Evolutionary conservation across 2,888 invertebrate genomes (phyloP).

Genomic region (Apamea epomidion): DNA sequence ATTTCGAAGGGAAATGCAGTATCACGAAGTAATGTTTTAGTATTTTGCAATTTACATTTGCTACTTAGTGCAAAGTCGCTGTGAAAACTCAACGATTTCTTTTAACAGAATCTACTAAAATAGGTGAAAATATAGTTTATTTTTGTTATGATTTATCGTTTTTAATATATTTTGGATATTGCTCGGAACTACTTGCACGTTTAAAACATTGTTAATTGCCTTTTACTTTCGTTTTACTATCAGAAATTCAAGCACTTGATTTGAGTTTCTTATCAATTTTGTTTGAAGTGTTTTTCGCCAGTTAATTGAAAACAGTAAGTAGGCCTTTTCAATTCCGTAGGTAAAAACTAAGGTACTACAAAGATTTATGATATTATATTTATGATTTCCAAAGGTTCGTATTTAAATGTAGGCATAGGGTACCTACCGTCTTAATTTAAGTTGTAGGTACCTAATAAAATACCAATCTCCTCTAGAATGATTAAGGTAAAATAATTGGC

Average conservation of each 20-base stretch:
- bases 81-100: not conserved
- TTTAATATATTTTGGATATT: not conserved
- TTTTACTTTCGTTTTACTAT: not conserved
- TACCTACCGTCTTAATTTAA: not conserved
- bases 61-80: not conserved
- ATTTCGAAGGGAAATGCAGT: not conserved
- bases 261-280: not conserved
- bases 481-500: not conserved
- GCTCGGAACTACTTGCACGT: not conserved
- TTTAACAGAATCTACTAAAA: not conserved
- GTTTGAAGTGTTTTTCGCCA: not conserved
- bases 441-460: not conserved
- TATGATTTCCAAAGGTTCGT: not conserved
- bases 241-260: not conserved
- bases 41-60: not conserved
- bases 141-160: not conserved
- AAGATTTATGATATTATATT: not conserved
- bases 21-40: not conserved
- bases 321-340: not conserved
- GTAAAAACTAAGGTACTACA: not conserved
- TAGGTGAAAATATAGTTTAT: not conserved
- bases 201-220: not conserved
- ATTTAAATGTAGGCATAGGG: not conserved
- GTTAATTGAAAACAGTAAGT: not conserved
- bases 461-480: not conserved